Evolutionary conservation across 2,113 vertebrate genomes (phyloP).

Genomic region (Ramphastos sulfuratus): DNA sequence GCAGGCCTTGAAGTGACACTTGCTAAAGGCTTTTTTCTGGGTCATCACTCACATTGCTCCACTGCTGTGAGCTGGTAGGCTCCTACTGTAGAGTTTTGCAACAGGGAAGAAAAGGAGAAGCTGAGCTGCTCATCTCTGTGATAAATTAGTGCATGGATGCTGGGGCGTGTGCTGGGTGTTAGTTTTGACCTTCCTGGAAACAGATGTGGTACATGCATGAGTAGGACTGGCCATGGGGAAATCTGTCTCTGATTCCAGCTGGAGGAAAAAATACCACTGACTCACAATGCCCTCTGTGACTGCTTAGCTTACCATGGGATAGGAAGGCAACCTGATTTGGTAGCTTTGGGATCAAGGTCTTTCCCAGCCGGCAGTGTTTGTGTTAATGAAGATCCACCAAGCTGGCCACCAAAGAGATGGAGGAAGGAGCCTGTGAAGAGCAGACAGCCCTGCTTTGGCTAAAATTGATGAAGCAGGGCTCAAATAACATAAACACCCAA

Average conservation of each 20-base stretch:
- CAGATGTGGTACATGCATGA: neutral
- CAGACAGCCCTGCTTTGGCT: too few species aligned
- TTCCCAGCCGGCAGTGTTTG: too few species aligned
- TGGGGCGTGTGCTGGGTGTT: neutral
- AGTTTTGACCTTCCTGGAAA: neutral
- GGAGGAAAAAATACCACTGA: neutral
- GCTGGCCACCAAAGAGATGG: too few species aligned
- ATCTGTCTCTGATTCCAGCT: neutral
- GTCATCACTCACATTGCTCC: neutral
- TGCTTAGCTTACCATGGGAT: too few species aligned
- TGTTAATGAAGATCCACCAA: too few species aligned
- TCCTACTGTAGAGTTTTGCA: neutral
- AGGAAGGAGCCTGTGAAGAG: too few species aligned
- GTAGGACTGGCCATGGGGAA: neutral
- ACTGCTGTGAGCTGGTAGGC: neutral
- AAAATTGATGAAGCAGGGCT: too few species aligned
- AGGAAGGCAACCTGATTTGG: too few species aligned
- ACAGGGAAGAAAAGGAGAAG: neutral
- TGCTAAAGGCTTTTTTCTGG: neutral
- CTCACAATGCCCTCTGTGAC: neutral
- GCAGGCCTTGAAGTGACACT: neutral
- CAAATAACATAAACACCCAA: too few species aligned
- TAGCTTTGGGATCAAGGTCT: too few species aligned
- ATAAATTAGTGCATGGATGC: neutral
- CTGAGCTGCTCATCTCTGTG: neutral